A percentile compares a stretch with the other conserved stretches of the same genome.
Conservation (phyloP, 2,797 vertebrate genomes). For the Myotis pilosus region DNA sequence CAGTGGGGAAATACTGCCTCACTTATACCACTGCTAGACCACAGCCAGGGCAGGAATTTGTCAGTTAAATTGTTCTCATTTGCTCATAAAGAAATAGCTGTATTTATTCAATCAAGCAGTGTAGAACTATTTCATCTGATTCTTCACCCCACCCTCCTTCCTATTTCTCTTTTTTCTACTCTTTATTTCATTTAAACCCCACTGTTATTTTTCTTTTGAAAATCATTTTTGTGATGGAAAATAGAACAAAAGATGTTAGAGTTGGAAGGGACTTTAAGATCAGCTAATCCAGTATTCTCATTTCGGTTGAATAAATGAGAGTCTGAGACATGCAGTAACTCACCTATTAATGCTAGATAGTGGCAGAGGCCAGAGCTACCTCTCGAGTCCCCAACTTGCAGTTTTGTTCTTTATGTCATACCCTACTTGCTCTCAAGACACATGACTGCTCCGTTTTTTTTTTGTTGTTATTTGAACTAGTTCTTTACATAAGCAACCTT, state of each 20-base stretch:
- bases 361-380: not conserved
- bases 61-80: slow-evolving; percentile 39
- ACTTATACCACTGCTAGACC: not conserved
- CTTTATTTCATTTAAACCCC: slow-evolving; percentile 26
- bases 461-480: not conserved
- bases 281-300: not conserved
- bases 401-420: not conserved
- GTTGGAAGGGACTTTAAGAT: not conserved
- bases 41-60: slow-evolving; percentile 40
- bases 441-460: not conserved
- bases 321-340: not conserved
- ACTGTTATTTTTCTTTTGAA: not conserved
- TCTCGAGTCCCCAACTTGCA: not conserved
- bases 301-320: slow-evolving; percentile 3
- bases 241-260: not conserved
- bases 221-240: not conserved
- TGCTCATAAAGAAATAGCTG: slow-evolving; percentile 19
- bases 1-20: not conserved
- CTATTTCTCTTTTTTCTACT: not conserved
- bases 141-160: not conserved
- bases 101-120: not conserved
- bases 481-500: not conserved
- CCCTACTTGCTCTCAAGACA: not conserved
- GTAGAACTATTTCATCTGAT: not conserved
- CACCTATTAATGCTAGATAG: not conserved